Evolutionary conservation across 2,113 vertebrate genomes (phyloP).

Genomic region (Thryonomys swinderianus): DNA sequence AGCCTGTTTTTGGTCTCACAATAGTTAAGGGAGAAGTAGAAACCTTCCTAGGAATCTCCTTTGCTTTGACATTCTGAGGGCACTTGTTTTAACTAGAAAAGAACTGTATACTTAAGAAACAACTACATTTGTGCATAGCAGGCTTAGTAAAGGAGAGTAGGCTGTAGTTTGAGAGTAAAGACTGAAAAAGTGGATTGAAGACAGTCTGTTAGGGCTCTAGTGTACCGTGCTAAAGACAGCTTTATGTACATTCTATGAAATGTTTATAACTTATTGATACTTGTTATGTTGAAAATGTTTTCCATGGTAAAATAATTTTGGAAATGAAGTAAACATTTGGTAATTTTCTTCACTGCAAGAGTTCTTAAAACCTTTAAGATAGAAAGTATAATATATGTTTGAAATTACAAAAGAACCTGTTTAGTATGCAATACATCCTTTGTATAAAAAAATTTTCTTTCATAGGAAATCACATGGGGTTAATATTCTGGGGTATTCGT

Average conservation of each 20-base stretch:
- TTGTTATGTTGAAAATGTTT: constrained; percentile 5
- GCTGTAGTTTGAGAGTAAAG: background rate
- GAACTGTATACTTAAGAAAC: background rate
- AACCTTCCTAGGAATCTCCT: constrained; percentile 7
- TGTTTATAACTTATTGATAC: background rate
- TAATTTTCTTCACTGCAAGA: background rate
- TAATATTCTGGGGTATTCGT: background rate
- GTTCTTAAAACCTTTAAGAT: background rate
- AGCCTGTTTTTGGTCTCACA: background rate
- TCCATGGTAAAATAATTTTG: constrained; percentile 17
- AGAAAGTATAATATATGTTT: background rate
- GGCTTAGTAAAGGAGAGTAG: background rate
- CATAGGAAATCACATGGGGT: background rate
- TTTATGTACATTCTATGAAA: background rate
- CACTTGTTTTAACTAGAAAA: constrained; percentile 26
- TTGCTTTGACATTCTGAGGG: background rate
- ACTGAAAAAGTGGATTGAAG: background rate
- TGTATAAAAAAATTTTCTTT: background rate
- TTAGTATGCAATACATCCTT: background rate
- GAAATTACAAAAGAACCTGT: constrained; percentile 28
- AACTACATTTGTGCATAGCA: background rate
- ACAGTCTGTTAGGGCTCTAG: background rate
- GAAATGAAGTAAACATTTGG: background rate
- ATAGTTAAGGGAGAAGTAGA: background rate
- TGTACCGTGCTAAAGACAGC: background rate